Conservation (phyloP, 2,888 invertebrate genomes). For the Onchidella celtica region DNA sequence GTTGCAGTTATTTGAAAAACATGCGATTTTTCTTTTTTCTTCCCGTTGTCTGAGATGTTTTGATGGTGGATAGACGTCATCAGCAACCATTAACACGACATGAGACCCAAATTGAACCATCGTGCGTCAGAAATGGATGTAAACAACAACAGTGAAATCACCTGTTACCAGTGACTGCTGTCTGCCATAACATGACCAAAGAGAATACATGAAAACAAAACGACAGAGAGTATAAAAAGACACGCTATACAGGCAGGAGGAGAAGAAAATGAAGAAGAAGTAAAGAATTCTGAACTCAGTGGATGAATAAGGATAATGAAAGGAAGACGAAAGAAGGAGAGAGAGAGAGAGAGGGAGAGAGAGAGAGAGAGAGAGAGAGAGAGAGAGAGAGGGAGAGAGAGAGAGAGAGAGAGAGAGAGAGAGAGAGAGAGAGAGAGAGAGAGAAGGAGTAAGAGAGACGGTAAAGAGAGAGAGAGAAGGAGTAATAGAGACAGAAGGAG, state of each 20-base stretch:
- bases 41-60: neutral
- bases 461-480: conserved; percentile 6
- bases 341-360: neutral
- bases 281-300: neutral
- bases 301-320: neutral
- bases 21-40: no score
- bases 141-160: no score
- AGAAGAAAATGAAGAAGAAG: neutral
- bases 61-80: neutral
- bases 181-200: no score
- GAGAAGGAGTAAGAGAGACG: conserved; percentile 1
- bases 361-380: neutral
- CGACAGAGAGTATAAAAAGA: neutral
- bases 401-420: conserved; percentile 26
- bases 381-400: conserved; percentile 19
- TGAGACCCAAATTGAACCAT: no score
- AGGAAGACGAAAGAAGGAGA: neutral
- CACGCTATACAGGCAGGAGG: neutral
- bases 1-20: no score
- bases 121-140: no score
- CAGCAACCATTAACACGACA: no score
- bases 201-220: no score
- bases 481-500: neutral
- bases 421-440: conserved; percentile 27
- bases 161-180: neutral